Percentiles rank a stretch among this genome's conserved stretches.
Conservation (phyloP, 37 sponge, comb jelly and placozoan genomes). For the Agelas oroides region DNA sequence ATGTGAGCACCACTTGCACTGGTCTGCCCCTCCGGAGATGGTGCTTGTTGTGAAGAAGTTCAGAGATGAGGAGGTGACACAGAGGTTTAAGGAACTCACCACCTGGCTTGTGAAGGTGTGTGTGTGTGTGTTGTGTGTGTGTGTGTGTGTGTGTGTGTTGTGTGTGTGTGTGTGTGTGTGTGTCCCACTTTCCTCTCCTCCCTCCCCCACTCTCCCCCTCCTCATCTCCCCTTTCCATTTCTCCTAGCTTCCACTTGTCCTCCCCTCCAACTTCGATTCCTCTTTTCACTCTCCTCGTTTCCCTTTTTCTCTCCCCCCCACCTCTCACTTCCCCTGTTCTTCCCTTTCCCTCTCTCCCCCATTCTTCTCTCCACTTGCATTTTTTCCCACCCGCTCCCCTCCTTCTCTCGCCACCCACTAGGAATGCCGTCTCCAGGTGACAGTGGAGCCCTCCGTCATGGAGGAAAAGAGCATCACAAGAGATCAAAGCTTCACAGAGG, state of each 20-base stretch:
- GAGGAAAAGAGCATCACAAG: slow-evolving; percentile 20
- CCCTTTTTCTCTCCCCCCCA: too few species aligned
- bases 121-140: too few species aligned
- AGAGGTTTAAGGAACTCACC: slow-evolving; percentile 81
- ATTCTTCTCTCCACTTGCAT: too few species aligned
- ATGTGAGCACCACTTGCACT: slow-evolving; percentile 81
- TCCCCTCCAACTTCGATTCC: too few species aligned
- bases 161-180: too few species aligned
- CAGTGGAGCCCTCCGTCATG: slow-evolving; percentile 60
- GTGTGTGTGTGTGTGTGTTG: too few species aligned
- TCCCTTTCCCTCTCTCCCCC: too few species aligned
- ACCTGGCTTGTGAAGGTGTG: slow-evolving; percentile 83
- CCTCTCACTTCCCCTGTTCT: too few species aligned
- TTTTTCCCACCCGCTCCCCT: too few species aligned
- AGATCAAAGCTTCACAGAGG: slow-evolving; percentile 3
- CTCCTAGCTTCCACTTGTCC: too few species aligned
- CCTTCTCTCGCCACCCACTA: neutral
- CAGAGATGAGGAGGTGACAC: slow-evolving; percentile 77
- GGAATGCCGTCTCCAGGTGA: slow-evolving; percentile 38
- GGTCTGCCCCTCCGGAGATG: slow-evolving; percentile 63
- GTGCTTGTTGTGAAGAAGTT: slow-evolving; percentile 91
- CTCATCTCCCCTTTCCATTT: neutral
- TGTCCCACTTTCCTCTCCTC: neutral
- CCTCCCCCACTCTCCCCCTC: neutral
- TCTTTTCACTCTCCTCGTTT: too few species aligned